Base-by-base conservation (phyloP, 2,888 invertebrate species). In the Drosophila nr. fundita region DNA sequence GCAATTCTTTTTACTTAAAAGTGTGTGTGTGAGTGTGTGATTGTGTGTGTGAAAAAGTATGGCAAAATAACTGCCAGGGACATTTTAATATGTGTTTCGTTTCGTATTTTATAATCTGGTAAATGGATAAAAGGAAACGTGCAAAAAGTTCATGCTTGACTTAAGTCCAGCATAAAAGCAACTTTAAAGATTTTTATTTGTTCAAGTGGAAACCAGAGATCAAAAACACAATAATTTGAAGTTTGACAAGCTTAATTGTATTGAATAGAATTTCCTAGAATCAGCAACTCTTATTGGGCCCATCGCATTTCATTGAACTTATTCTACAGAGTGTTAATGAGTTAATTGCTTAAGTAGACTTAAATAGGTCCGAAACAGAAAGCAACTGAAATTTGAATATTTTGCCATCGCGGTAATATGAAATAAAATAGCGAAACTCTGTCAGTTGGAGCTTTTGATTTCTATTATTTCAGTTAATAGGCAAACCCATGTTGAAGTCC, bases 1-100 rank as follows among this genome's bases (percentile, higher is more conserved):
- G 68, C 67, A 53, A 65, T 73, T 65, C 53, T 55, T 60, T 68
- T 54, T 61, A 40, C 65, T 61, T 49, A 30, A 27, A 27, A 27
- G 5, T 24, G 42, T 27, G 45, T 24, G 38, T 15, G 18, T 21
- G 45, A 11, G 34, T 18, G 13, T 34, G 30, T 21, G 13, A 1
- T 8, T 29, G 32, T 24, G n/a, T 18, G 34, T 40, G 18, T 24
- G 18, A 34, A 27, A 29, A n/a, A 40, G 18, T 15, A 50, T 59
- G 2, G n/a, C 30, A 27, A 34, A 40, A 15, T 21, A 27, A 60
- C 7, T 54, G 45, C 18, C 7, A 0, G 13, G 3, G 2, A 24
- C 3, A 45, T 13, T 29, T 21, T 21, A 6, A 34, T 13, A 63
- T 40, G 4, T 2, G 32, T 55, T 42, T 40, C 21, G 27, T 34